Evolutionary conservation across 2,888 invertebrate genomes (phyloP), one percentile per base, ranked within the genome.

Genomic region (Dolichopus griseipennis): DNA sequence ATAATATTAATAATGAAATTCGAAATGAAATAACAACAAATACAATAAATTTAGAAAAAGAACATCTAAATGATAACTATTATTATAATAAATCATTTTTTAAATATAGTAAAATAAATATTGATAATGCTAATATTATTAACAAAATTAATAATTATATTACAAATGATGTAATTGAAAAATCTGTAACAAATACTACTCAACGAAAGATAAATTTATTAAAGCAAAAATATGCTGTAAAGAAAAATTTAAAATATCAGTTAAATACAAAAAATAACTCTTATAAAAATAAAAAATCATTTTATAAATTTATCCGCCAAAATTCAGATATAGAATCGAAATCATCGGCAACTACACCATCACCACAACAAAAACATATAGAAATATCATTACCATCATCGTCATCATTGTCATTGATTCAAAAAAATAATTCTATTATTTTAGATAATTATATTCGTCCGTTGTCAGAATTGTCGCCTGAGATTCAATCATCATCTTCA

Each of bases 181-280:
- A 63, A 27, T 18, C 4, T 27, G 27, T 18, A n/a, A n/a, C 22
- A 27, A 63, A 63, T 27, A 63, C 63, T 63, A 63, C 63, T 63
- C 63, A 63, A 63, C 63, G 63, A 63, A 63, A 63, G 63, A 63
- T 63, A 27, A 27, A 27, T 63, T 27, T 27, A 27, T 63, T 63
- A 63, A 63, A 63, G 18, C 15, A 63, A 33, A 63, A 63, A 63
- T 63, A 63, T 63, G 52, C 52, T 52, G 18, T 52, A 2, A 52
- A 18, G 4, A 52, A n/a, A 52, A 52, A 15, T 15, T 52, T 52
- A 15, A 52, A 18, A 52, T 52, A 52, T 52, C 52, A 52, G 18
- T 18, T n/a, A n/a, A 52, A 52, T 52, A 52, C 27, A 27, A 27
- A 27, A 27, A 27, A 12, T 52, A 52, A 18, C 18, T 12, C 9